Conservation (phyloP, 2,888 invertebrate genomes). For the Conops quadrifasciatus region DNA sequence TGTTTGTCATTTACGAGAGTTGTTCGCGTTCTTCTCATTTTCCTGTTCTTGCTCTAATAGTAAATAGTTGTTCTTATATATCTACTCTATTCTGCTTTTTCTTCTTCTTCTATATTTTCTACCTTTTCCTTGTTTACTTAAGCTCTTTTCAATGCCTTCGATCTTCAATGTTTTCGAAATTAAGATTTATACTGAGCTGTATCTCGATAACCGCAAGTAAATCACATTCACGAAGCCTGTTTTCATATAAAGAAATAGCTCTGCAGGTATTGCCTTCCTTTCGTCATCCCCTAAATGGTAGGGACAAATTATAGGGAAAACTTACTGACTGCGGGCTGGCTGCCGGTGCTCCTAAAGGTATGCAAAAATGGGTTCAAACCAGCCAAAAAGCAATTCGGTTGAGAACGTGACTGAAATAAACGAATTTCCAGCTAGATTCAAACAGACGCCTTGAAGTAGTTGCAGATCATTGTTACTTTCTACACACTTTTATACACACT, state of each 20-base stretch:
- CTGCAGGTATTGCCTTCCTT: background rate
- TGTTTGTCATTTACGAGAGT: too few relatives aligned
- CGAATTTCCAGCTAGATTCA: slow-evolving; percentile 9
- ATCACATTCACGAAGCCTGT: slow-evolving; percentile 4
- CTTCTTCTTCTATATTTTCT: background rate
- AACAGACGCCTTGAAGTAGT: background rate
- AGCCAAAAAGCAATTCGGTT: slow-evolving; percentile 29
- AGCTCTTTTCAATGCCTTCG: background rate
- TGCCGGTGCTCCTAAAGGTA: slow-evolving; percentile 39
- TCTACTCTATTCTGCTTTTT: background rate
- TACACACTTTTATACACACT: slow-evolving; percentile 3
- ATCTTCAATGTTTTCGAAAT: background rate
- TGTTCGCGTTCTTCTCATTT: too few relatives aligned
- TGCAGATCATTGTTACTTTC: slow-evolving; percentile 29
- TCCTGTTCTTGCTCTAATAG: too few relatives aligned
- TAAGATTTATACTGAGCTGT: slow-evolving; percentile 17
- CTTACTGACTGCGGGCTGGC: background rate
- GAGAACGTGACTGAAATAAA: slow-evolving; percentile 29
- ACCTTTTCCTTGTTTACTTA: background rate
- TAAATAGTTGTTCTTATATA: too few relatives aligned
- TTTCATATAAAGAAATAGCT: too few relatives aligned
- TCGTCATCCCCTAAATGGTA: background rate
- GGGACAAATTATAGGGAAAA: too few relatives aligned
- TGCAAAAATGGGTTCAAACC: slow-evolving; percentile 37
- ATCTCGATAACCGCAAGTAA: slow-evolving; percentile 23